Base-by-base conservation (phyloP, 2,113 vertebrate species). In the Myocastor coypus region DNA sequence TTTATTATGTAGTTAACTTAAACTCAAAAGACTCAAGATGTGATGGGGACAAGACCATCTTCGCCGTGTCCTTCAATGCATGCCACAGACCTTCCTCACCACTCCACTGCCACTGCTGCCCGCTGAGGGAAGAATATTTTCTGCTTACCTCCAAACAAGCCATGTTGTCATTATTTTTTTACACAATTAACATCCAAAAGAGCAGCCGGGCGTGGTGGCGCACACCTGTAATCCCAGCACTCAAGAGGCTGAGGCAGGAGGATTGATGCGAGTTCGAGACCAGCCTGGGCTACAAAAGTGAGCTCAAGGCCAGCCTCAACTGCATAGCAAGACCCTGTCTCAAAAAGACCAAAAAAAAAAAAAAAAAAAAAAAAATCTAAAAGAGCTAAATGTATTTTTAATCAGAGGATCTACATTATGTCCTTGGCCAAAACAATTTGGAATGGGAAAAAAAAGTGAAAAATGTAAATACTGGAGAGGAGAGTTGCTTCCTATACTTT, bases 331-430 rank as follows among this genome's bases (percentile, higher is more conserved):
- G n/a, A n/a, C n/a, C n/a, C n/a, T n/a, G n/a, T n/a, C n/a, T n/a
- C n/a, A n/a, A n/a, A n/a, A n/a, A n/a, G n/a, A n/a, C n/a, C n/a
- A n/a, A n/a, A n/a, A n/a, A n/a, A n/a, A n/a, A n/a, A n/a, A n/a
- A n/a, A n/a, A n/a, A n/a, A n/a, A n/a, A n/a, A n/a, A n/a, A n/a
- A n/a, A n/a, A 93, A 94, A 71, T 92, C 57, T 46, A 46, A 5
- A 46, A 46, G n/a, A n/a, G n/a, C n/a, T n/a, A n/a, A n/a, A n/a
- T n/a, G n/a, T 92, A 71, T 85, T 69, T 95, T 90, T 46, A 91
- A 2, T 96, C 63, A 87, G 78, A 91, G 40, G 24, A 9, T 86
- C 93, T 93, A 34, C 13, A 5, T 87, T 73, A 69, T 91, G 12
- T 75, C 40, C 69, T 91, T 83, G 42, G 94, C 42, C 17, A 26